Evolutionary conservation across 2,113 vertebrate species (phyloP).

Genomic region (Oriolus oriolus): DNA sequence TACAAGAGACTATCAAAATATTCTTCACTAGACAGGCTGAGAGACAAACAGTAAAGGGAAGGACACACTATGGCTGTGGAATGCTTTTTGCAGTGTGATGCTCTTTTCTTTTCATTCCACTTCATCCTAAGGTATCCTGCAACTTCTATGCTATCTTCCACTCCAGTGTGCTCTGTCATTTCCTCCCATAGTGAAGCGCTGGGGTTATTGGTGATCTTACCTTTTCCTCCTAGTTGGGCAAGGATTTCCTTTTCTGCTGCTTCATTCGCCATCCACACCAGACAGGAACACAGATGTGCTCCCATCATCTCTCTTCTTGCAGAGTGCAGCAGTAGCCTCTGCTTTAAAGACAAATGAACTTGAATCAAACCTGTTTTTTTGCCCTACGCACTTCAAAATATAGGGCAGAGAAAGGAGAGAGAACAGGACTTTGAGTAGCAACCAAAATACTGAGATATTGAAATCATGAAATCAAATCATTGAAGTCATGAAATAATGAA

Average conservation of each 20-base stretch:
- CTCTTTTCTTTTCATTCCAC: background rate
- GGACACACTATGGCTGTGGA: background rate
- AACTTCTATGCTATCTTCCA: background rate
- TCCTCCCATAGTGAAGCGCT: accelerated
- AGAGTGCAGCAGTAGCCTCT: background rate
- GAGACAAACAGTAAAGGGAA: background rate
- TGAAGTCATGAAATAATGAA: background rate
- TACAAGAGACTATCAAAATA: background rate
- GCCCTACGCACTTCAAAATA: background rate
- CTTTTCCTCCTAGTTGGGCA: background rate
- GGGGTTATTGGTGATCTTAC: background rate
- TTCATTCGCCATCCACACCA: background rate
- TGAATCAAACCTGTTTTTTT: background rate
- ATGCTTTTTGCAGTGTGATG: background rate
- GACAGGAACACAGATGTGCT: background rate
- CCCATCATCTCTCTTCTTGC: background rate
- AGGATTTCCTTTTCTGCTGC: background rate
- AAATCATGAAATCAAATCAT: background rate
- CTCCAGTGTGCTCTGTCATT: background rate
- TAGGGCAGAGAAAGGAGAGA: background rate
- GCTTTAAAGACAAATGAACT: background rate
- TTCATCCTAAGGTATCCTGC: background rate
- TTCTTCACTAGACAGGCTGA: background rate
- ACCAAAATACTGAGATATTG: background rate
- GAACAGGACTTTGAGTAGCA: background rate